phyloP scores from a whole-genome alignment of 2,888 invertebrate species.

The Hesperia comma region DNA sequence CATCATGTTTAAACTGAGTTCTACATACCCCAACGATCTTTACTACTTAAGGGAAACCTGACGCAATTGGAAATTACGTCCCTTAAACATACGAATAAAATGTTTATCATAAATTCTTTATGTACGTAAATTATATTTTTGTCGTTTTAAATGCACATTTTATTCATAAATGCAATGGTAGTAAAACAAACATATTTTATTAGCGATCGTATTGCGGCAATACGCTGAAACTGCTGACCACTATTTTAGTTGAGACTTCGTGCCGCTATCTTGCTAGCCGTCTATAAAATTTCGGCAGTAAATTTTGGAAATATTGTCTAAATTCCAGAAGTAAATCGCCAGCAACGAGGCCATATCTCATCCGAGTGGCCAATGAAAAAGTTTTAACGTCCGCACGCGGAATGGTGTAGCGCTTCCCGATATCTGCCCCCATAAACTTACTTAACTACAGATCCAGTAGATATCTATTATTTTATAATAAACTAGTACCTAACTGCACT shows the following conservation, averaged over 20 bases:
- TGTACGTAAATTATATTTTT: no score
- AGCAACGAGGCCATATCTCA: constrained; percentile 54
- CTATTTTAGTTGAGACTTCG: constrained; percentile 9
- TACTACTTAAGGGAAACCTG: no score
- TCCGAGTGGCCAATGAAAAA: constrained; percentile 67
- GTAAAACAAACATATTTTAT: not conserved
- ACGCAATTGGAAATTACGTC: no score
- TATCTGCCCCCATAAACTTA: constrained; percentile 46
- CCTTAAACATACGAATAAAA: no score
- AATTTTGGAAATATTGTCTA: constrained; percentile 50
- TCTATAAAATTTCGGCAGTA: constrained; percentile 40
- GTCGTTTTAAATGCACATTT: no score
- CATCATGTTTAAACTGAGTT: no score
- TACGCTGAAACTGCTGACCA: constrained; percentile 17
- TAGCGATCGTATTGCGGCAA: not conserved
- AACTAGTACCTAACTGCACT: not conserved
- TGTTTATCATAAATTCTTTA: no score
- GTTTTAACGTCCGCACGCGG: constrained; percentile 63
- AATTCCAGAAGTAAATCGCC: constrained; percentile 55
- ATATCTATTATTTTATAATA: constrained; percentile 11
- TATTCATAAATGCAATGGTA: no score
- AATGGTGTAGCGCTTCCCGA: constrained; percentile 53
- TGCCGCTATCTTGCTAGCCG: constrained; percentile 26
- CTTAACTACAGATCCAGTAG: constrained; percentile 19
- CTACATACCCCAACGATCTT: no score